Evolutionary conservation across 2,797 vertebrate genomes (phyloP), one percentile per base, ranked within the genome.

Genomic region (Manis crassicaudata): DNA sequence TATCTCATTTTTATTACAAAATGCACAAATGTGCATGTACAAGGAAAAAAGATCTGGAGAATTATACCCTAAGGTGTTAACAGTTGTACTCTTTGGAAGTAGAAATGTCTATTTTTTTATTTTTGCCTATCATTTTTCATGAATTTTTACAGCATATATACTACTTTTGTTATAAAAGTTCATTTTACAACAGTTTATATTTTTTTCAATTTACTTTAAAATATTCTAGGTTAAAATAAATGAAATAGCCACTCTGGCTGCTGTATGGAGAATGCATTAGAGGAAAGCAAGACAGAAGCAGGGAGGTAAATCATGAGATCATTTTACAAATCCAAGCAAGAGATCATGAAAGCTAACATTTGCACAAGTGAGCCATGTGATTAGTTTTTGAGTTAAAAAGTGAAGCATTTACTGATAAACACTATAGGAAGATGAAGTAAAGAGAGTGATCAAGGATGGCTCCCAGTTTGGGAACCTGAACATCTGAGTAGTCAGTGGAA

Each of bases 1-100:
- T 85, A 27, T 54, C 40, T 88, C 32, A 40, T 60, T 94, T 76
- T 70, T 58, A 14, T 93, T 91, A 80, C n/a, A 92, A 80, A 93
- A 76, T 82, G 27, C 37, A 73, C 13, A 12, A 58, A 52, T 21
- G 6, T 72, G 7, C 54, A 65, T 35, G 17, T 60, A 29, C 40
- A 52, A 37, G 6, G 17, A 89, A 77, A 92, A 75, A 29, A 58
- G 1, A 65, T 46, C 25, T 52, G n/a, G 62, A 46, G 65, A 13
- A 46, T 82, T 90, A 40, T 27, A 75, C 18, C 6, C 10, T 56
- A 46, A 62, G 27, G 7, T 90, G 6, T 54, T 91, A 81, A 21
- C 63, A 65, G 25, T 35, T 70, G 9, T 75, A 52, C 56, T 88
- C 81, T 87, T 89, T 63, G 23, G 5, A 85, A 81, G 52, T 73